Percentiles rank a stretch among this genome's conserved stretches.
Conservation (phyloP, 2,888 invertebrate species). For the Calameuta pallipes region DNA sequence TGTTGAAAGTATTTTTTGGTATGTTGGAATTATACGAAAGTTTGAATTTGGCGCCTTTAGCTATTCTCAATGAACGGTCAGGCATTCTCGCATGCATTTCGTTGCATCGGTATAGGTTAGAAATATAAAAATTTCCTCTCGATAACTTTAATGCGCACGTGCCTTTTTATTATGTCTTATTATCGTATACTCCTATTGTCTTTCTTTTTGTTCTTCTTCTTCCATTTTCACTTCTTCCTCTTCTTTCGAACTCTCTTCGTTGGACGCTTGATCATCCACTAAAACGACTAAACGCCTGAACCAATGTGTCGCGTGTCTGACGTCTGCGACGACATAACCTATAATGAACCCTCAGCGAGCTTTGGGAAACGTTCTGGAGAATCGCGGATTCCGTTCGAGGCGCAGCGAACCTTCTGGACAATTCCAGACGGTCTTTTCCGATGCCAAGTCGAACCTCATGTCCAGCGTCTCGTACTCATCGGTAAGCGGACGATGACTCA, state of each 20-base stretch:
- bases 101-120: neutral
- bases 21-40: neutral
- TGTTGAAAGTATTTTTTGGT: neutral
- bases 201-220: neutral
- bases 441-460: neutral
- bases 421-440: neutral
- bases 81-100: neutral
- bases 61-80: neutral
- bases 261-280: slow-evolving; percentile 2
- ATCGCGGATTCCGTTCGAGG: neutral
- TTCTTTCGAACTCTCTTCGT: neutral
- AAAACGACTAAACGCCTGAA: slow-evolving; percentile 6
- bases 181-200: neutral
- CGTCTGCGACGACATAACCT: neutral
- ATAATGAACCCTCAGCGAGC: neutral
- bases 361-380: neutral
- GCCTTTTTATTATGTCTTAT: neutral
- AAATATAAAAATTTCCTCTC: neutral
- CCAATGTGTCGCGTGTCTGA: neutral
- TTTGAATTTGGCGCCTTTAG: neutral
- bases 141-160: neutral
- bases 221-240: neutral
- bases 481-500: slow-evolving; percentile 1
- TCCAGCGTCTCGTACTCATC: slow-evolving; percentile 2
- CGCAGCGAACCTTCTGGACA: neutral